These are phyloP conservation scores for Hedya salicella DNA, from an alignment of 2,888 invertebrate species.

Conservation along the genomic window DNA sequence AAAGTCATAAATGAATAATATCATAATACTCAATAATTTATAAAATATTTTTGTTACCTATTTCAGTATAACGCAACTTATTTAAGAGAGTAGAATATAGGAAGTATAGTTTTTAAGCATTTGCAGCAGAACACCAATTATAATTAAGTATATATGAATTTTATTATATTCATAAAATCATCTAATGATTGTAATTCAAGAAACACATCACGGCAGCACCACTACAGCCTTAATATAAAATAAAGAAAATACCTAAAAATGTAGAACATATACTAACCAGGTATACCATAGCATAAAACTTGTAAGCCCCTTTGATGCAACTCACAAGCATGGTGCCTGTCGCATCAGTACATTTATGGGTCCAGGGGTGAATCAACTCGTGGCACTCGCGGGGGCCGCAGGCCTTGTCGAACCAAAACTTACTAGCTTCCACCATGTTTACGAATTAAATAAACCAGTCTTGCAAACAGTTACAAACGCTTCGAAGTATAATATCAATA, in stretches of 20 bases:
- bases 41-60: no score
- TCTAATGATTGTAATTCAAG: no score
- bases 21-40: no score
- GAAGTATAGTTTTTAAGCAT: no score
- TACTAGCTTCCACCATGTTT: conserved; percentile 80
- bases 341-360: conserved; percentile 72
- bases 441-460: not conserved
- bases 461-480: not conserved
- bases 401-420: conserved; percentile 76
- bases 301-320: conserved; percentile 79
- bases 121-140: no score
- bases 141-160: no score
- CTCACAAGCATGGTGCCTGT: conserved; percentile 72
- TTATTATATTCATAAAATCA: no score
- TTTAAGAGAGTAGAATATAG: no score
- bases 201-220: not conserved
- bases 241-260: not conserved
- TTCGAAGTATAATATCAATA: conserved; percentile 6
- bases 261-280: conserved; percentile 66
- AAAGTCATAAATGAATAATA: no score
- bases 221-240: not conserved
- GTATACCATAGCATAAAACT: conserved; percentile 82
- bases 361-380: conserved; percentile 82
- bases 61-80: no score
- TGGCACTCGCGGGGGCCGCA: conserved; percentile 67